Evolutionary conservation across 2,888 invertebrate species (phyloP), one percentile per base, ranked within the genome.

Genomic region (Tenthredo mesomela): DNA sequence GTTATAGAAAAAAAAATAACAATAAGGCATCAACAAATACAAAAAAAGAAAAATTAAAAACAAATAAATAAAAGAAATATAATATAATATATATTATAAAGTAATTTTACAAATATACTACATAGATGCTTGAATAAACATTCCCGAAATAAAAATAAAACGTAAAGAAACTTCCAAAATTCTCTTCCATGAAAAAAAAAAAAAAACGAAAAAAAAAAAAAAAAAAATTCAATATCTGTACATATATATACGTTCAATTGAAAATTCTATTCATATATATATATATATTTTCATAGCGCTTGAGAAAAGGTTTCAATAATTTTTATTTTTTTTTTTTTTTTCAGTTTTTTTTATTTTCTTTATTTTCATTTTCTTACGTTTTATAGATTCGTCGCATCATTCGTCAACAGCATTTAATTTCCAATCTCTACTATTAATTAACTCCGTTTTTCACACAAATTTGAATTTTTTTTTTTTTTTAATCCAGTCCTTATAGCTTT

Each of bases 181-280:
- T 82, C 18, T 82, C 82, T 82, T 82, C 82, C 82, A 82, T 70
- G 18, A 70, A 47, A 78, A 61, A 71, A 67, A 67, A 37, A 70
- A 33, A 18, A 7, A 67, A 67, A 12, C 0, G 12, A 33, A 33
- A 15, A 33, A 33, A 70, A 6, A 65, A 25, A 29, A 29, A 67
- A 29, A 67, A 70, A 43, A 43, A 18, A 70, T 65, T 71, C 4
- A 37, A 70, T 70, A 80, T 80, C 40, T 58, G 40, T 80, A 80
- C 80, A 37, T 78, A 40, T 37, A 50, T 29, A 50, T 15, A 77
- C 3, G 1, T 77, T 50, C 29, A 50, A 50, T 77, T 77, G 21
- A 4, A 73, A 43, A 73, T 43, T 73, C 43, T 73, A 73, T 73
- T 43, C 21, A 43, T 40, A 21, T 71, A 70, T 73, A 73, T 40